phyloP scores from a whole-genome alignment of 2,888 invertebrate species.

The Chrysolina haemoptera region DNA sequence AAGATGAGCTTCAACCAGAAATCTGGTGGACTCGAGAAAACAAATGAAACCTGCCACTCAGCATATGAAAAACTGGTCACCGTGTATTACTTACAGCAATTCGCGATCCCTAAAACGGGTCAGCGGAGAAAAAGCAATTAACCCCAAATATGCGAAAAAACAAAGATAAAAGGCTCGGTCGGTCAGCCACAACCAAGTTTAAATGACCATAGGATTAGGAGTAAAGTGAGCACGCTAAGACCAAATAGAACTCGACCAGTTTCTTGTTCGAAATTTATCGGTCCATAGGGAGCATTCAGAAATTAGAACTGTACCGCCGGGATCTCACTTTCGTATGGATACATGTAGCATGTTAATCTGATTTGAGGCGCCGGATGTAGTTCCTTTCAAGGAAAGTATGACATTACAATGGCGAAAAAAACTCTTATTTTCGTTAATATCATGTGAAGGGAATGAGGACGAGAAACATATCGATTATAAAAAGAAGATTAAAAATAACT shows the following conservation, averaged over 20 bases:
- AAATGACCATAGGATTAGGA: constrained; percentile 28
- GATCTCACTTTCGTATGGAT: constrained; percentile 3
- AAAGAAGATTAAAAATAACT: too few species aligned
- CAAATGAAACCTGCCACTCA: too few species aligned
- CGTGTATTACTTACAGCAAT: neutral
- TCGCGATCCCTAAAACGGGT: neutral
- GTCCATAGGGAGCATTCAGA: constrained; percentile 22
- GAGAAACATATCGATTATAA: too few species aligned
- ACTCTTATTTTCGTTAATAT: too few species aligned
- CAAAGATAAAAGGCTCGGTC: constrained; percentile 12
- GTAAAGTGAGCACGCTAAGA: constrained; percentile 25
- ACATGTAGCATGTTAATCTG: neutral
- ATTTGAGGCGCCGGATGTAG: neutral
- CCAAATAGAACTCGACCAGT: constrained; percentile 25
- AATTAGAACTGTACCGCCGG: constrained; percentile 23
- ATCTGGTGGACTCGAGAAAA: too few species aligned
- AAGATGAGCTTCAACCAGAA: too few species aligned
- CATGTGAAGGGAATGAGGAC: too few species aligned
- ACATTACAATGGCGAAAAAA: too few species aligned
- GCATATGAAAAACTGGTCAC: neutral
- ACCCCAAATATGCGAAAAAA: constrained; percentile 24
- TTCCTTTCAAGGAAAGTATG: neutral
- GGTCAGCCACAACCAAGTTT: constrained; percentile 18
- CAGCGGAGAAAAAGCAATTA: constrained; percentile 7
- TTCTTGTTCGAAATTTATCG: constrained; percentile 30